Evolutionary conservation across 2,888 invertebrate genomes (phyloP).

Genomic region (Drosophila cracens): DNA sequence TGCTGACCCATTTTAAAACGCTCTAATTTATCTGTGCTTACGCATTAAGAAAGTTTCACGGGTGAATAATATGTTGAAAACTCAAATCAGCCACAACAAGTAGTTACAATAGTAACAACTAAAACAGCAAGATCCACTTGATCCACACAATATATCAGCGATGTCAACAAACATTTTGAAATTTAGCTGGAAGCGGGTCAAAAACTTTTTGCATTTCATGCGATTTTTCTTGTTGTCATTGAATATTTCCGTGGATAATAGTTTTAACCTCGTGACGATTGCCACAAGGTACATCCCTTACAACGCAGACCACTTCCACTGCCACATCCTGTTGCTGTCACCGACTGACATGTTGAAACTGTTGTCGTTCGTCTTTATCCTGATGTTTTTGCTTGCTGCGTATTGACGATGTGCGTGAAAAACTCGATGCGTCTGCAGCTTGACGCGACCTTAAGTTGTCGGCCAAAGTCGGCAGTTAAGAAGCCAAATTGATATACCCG

Average conservation of each 20-base stretch:
- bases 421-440: slow-evolving; percentile 24
- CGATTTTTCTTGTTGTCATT: slow-evolving; percentile 53
- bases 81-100: slow-evolving; percentile 7
- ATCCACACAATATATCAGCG: slow-evolving; percentile 14
- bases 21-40: slow-evolving; percentile 14
- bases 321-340: slow-evolving; percentile 2
- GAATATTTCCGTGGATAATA: slow-evolving; percentile 77
- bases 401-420: slow-evolving; percentile 61
- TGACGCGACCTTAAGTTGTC: slow-evolving; percentile 59
- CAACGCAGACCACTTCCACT: neutral
- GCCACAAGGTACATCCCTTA: slow-evolving; percentile 27
- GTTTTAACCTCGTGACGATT: slow-evolving; percentile 65
- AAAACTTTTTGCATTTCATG: slow-evolving; percentile 70
- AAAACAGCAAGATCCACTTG: slow-evolving; percentile 1
- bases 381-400: slow-evolving; percentile 61
- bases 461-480: slow-evolving; percentile 47
- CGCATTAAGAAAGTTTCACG: slow-evolving; percentile 39
- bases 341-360: slow-evolving; percentile 67
- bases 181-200: slow-evolving; percentile 59
- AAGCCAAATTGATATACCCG: slow-evolving; percentile 61
- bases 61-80: slow-evolving; percentile 24
- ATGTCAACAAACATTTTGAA: slow-evolving; percentile 71
- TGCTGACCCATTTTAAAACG: accelerated
- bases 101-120: slow-evolving; percentile 9
- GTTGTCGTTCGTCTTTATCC: slow-evolving; percentile 62